Evolutionary conservation across 2,888 invertebrate species (phyloP).

Genomic region (Nebria salina): DNA sequence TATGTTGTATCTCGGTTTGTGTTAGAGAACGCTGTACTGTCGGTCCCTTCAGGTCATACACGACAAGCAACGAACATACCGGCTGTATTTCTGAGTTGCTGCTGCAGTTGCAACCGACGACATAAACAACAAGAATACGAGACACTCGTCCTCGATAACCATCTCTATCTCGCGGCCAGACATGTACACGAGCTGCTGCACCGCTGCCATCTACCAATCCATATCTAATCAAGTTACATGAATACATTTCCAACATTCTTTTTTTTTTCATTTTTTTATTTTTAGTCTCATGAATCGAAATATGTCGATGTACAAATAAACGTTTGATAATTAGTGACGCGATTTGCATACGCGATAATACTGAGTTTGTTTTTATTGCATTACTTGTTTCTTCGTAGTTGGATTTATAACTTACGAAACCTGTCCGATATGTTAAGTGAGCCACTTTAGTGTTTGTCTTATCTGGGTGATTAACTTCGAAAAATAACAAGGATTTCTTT

Average conservation of each 20-base stretch:
- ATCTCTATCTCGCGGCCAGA: not conserved
- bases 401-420: not conserved
- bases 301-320: not conserved
- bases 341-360: not conserved
- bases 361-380: not conserved
- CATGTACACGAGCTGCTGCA: not conserved
- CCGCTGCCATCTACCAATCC: not conserved
- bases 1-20: not conserved
- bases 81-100: not conserved
- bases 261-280: too few species aligned
- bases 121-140: constrained; percentile 1
- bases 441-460: not conserved
- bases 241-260: not conserved
- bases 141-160: not conserved
- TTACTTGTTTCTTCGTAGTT: not conserved
- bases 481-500: not conserved
- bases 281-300: not conserved
- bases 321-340: not conserved
- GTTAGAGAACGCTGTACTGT: not conserved
- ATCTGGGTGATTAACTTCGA: not conserved
- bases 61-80: not conserved
- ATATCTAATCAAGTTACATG: not conserved
- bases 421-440: constrained; percentile 1
- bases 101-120: not conserved
- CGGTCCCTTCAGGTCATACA: not conserved